These are phyloP conservation scores for Oplegnathus fasciatus DNA, from an alignment of 2,113 vertebrate genomes.

Conservation along the genomic window DNA sequence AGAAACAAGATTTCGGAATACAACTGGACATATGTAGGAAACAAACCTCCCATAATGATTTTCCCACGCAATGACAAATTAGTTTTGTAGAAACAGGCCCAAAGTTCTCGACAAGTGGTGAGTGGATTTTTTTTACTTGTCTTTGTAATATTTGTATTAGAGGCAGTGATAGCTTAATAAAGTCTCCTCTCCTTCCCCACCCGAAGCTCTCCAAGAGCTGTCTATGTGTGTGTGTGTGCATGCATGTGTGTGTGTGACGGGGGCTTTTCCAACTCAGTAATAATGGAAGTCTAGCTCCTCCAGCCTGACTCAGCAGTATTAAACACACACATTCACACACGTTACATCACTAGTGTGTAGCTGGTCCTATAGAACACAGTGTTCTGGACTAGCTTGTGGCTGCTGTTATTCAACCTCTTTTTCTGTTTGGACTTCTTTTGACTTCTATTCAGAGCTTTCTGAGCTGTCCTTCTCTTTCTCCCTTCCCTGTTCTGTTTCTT, in stretches of 20 bases:
- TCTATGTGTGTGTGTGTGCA: constrained; percentile 13
- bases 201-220: background rate
- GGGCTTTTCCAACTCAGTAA: constrained; percentile 34
- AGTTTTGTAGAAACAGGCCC: too few relatives aligned
- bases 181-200: too few relatives aligned
- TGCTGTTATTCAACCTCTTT: constrained; percentile 1
- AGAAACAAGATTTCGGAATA: too few relatives aligned
- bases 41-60: too few relatives aligned
- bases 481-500: background rate
- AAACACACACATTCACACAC: background rate
- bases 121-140: too few relatives aligned
- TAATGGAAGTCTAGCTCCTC: constrained; percentile 26
- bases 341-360: constrained; percentile 11
- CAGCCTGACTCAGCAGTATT: constrained; percentile 35
- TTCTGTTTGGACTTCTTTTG: background rate
- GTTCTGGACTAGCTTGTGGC: constrained; percentile 3
- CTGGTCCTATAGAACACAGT: background rate
- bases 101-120: too few relatives aligned
- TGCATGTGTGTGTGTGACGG: background rate
- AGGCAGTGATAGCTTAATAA: too few relatives aligned
- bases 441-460: background rate
- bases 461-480: background rate
- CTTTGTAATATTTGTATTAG: too few relatives aligned
- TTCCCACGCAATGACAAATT: too few relatives aligned
- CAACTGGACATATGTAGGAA: too few relatives aligned